Base-by-base conservation (phyloP, 2,888 invertebrate species). In the Mystacides longicornis region DNA sequence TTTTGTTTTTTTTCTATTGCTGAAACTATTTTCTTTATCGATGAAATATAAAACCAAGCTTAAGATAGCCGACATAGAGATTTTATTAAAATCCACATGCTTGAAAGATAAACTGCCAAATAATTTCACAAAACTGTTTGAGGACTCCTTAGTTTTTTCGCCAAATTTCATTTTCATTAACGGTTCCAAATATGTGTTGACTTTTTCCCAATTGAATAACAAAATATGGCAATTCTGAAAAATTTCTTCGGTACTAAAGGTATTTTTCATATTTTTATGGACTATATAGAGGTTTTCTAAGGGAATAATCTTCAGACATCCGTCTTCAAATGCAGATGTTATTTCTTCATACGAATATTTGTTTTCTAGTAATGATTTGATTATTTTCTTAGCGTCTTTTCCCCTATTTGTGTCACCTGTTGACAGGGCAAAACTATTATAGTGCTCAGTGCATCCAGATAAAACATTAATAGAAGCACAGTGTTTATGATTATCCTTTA, bases 11-110 rank as follows among this genome's bases (percentile, higher is more conserved):
- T n/a, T n/a, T n/a, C n/a, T n/a, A n/a, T 75, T 77, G 62, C 69
- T 68, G 65, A 77, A 77, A 62, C 76, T 74, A 64, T 77, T 74
- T 27, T 71, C 70, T 64, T 68, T 75, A 64, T 77, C 77, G 47
- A 77, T 64, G 56, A 70, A 63, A 68, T 77, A 77, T 19, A 76
- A 62, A 16, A 67, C 65, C 55, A 77, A 65, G 63, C 76, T 76
- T 50, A 77, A 64, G 62, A 68, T 71, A 61, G 75, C 72, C 18
- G 71, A 67, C 37, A 71, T 71, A 57, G 61, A 69, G 33, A 76
- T 57, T 49, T 63, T 16, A 1, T 51, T 23, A 11, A 52, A 42
- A 3, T 54, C 45, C 11, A 46, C 21, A 23, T 33, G n/a, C n/a
- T 50, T 47, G 2, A 42, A 18, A 42, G 2, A 22, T 7, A n/a